Conservation (phyloP, 2,888 invertebrate species). For the Drosophila rellima region DNA sequence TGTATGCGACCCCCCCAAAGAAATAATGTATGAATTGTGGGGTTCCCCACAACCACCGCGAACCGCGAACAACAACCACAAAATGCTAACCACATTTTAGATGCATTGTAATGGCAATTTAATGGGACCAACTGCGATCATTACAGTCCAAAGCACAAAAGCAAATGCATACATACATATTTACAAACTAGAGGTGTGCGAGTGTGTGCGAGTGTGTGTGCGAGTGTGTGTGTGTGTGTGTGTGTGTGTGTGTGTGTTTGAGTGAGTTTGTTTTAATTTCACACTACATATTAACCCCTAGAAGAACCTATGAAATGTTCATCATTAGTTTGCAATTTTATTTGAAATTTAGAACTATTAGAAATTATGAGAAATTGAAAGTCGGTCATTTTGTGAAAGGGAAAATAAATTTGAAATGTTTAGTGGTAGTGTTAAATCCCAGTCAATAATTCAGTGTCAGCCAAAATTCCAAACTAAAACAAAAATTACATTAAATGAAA, state of each 20-base stretch:
- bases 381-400: too few relatives aligned
- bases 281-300: constrained; percentile 10
- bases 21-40: constrained; percentile 36
- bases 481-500: too few relatives aligned
- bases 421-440: too few relatives aligned
- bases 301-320: constrained; percentile 1
- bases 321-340: background rate
- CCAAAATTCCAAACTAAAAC: too few relatives aligned
- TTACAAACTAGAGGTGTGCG: background rate
- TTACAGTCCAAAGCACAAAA: constrained; percentile 18
- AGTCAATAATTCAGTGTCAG: too few relatives aligned
- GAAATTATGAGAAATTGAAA: too few relatives aligned
- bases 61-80: constrained; percentile 3
- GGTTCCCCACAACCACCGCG: background rate
- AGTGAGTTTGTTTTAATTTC: background rate
- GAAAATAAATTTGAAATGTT: too few relatives aligned
- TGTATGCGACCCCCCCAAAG: constrained; percentile 45
- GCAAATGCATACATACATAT: background rate
- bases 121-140: constrained; percentile 54
- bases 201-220: background rate
- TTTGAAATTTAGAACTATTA: background rate
- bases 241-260: background rate
- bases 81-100: constrained; percentile 20
- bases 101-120: constrained; percentile 65
- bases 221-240: constrained; percentile 1